These are phyloP conservation scores for Drosophila fungiperda DNA, from an alignment of 2,888 invertebrate species.

Conservation along the genomic window DNA sequence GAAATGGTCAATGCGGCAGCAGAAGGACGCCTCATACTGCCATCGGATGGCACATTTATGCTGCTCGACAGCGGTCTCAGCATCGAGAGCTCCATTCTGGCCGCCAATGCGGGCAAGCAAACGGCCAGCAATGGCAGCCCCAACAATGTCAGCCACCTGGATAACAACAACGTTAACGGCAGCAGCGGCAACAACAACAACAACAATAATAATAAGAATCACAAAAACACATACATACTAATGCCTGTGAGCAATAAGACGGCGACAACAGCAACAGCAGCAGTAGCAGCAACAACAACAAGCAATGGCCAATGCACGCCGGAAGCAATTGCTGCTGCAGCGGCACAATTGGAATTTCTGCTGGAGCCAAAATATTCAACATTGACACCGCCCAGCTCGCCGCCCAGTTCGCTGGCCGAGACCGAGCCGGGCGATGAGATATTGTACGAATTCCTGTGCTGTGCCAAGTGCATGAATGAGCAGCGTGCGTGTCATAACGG, in stretches of 20 bases:
- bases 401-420: constrained; percentile 27
- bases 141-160: constrained; percentile 12
- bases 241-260: constrained; percentile 79
- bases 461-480: constrained; percentile 85
- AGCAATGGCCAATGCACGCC: constrained; percentile 32
- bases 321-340: constrained; percentile 54
- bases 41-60: constrained; percentile 85
- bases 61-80: constrained; percentile 84
- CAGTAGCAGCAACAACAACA: constrained; percentile 1
- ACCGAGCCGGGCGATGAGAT: constrained; percentile 71
- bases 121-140: constrained; percentile 4
- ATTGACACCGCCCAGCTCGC: constrained; percentile 55
- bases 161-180: constrained; percentile 7
- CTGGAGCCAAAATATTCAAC: constrained; percentile 83
- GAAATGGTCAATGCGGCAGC: constrained; percentile 85
- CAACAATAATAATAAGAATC: constrained; percentile 17
- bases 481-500: constrained; percentile 55
- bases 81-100: constrained; percentile 84
- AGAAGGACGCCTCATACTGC: constrained; percentile 85
- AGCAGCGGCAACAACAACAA: not conserved
- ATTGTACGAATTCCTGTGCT: constrained; percentile 85
- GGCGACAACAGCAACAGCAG: not conserved
- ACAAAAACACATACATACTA: constrained; percentile 82
- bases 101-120: constrained; percentile 61
- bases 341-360: constrained; percentile 66